Conservation (phyloP, 2,113 vertebrate genomes). For the Mustelus asterias region DNA sequence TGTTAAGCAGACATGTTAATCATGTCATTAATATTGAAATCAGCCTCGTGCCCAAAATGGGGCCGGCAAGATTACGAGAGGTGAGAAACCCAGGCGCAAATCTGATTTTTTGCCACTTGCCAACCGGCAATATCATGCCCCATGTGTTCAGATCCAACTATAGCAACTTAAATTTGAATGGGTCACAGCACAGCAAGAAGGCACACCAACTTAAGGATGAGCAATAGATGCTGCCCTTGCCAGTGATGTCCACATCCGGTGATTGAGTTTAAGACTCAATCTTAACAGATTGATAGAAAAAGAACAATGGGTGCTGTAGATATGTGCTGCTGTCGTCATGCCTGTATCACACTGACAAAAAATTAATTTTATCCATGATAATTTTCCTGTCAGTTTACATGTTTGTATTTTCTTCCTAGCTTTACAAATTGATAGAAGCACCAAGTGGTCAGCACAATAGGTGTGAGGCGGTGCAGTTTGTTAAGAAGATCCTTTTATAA, state of each 20-base stretch:
- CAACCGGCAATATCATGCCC: too few relatives aligned
- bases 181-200: background rate
- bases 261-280: background rate
- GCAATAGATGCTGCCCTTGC: background rate
- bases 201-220: background rate
- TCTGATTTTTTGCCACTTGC: too few relatives aligned
- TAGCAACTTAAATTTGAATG: too few relatives aligned
- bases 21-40: too few relatives aligned
- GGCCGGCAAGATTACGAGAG: too few relatives aligned
- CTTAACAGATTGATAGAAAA: background rate
- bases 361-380: background rate
- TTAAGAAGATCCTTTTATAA: background rate
- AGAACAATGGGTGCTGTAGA: background rate
- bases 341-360: background rate
- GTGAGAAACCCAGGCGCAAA: too few relatives aligned
- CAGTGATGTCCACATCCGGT: too few relatives aligned
- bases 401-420: background rate
- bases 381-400: background rate
- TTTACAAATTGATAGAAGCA: background rate
- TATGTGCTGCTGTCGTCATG: background rate
- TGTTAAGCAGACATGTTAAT: too few relatives aligned
- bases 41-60: too few relatives aligned
- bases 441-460: background rate
- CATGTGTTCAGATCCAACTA: too few relatives aligned
- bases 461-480: background rate